Conservation (phyloP, 2,113 vertebrate species). For the Corythaeola cristata region DNA sequence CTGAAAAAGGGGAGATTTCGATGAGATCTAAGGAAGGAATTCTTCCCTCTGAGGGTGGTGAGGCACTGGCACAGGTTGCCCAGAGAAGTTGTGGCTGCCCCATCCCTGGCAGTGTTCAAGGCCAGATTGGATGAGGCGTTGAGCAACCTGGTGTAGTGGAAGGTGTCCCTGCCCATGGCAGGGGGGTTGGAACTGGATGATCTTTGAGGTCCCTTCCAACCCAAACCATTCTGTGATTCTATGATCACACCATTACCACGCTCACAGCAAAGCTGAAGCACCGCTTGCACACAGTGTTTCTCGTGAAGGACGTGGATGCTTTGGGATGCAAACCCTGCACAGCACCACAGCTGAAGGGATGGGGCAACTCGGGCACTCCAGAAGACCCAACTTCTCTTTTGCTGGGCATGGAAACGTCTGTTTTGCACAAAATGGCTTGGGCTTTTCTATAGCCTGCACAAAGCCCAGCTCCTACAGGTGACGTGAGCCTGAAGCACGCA, state of each 20-base stretch:
- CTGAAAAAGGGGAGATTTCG: too few species aligned
- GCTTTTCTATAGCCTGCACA: neutral
- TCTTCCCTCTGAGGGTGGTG: too few species aligned
- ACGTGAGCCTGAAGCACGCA: neutral
- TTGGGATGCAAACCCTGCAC: neutral
- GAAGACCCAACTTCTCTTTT: neutral
- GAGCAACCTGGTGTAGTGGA: too few species aligned
- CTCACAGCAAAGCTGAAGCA: neutral
- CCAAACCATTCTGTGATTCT: too few species aligned
- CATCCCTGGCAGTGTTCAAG: too few species aligned
- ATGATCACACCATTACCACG: rapidly evolving
- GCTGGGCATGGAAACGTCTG: neutral
- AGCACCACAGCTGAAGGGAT: neutral
- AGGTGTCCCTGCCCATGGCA: too few species aligned
- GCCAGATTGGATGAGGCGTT: too few species aligned
- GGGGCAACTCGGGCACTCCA: neutral
- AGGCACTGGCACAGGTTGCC: too few species aligned
- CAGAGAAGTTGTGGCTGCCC: too few species aligned
- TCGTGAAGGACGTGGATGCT: neutral
- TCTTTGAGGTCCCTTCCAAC: too few species aligned
- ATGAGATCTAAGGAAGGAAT: too few species aligned
- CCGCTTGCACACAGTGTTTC: rapidly evolving
- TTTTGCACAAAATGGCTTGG: neutral
- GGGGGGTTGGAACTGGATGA: too few species aligned
- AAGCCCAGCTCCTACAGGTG: rapidly evolving